phyloP scores from a whole-genome alignment of 2,888 invertebrate species.

The Capitulum mitella region DNA sequence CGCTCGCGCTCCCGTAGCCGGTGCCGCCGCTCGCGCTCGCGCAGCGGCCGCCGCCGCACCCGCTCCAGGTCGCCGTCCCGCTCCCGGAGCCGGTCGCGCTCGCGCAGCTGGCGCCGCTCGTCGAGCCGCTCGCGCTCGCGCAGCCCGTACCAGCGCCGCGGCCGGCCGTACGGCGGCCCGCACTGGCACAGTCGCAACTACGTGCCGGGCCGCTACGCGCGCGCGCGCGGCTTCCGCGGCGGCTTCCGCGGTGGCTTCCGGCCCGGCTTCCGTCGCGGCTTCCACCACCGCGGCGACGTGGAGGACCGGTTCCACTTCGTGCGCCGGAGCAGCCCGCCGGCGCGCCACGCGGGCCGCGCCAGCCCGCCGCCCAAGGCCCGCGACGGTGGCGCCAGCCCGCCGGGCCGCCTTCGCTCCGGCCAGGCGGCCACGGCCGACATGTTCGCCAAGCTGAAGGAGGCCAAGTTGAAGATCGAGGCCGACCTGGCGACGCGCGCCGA shows the following conservation, averaged over 20 bases:
- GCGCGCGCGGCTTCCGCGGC: neutral
- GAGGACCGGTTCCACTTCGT: neutral
- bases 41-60: neutral
- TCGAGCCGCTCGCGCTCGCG: neutral
- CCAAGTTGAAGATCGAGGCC: neutral
- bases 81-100: neutral
- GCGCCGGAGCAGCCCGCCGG: neutral
- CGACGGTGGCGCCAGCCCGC: too few species aligned
- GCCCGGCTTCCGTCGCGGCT: neutral
- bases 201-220: neutral
- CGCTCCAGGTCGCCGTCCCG: neutral
- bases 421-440: neutral
- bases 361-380: too few species aligned
- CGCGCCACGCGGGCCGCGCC: neutral
- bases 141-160: neutral
- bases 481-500: neutral
- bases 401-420: neutral
- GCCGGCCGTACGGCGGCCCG: neutral
- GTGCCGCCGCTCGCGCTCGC: neutral
- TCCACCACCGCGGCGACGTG: too few species aligned
- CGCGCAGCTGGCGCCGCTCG: neutral
- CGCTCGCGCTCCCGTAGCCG: neutral
- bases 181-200: neutral
- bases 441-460: constrained; percentile 2
- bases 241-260: neutral